Percentiles rank a stretch among this genome's conserved stretches.
These are phyloP conservation scores for Lottia gigantea DNA, from an alignment of 2,888 invertebrate species.

Conservation along the genomic window DNA sequence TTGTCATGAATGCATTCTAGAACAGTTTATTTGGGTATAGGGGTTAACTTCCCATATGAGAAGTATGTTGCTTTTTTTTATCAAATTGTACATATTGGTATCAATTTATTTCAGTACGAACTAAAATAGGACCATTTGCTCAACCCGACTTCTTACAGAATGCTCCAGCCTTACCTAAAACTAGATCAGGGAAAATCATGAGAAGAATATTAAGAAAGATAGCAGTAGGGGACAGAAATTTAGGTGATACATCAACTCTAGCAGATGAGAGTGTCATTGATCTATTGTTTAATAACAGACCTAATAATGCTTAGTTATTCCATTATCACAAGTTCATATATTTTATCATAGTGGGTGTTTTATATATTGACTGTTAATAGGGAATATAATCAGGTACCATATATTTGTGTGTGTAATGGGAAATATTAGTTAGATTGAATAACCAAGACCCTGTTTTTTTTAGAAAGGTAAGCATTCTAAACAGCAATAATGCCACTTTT, in stretches of 20 bases:
- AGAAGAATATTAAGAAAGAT: conserved; percentile 92
- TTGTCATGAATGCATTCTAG: too few species aligned
- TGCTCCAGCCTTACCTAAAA: conserved; percentile 94
- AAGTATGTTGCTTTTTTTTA: background rate
- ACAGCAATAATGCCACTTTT: too few species aligned
- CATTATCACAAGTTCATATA: background rate
- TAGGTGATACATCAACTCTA: conserved; percentile 94
- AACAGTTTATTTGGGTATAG: too few species aligned
- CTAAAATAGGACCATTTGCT: conserved; percentile 94
- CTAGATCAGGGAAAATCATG: conserved; percentile 98
- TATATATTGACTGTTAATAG: too few species aligned
- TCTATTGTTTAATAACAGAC: conserved; percentile 55
- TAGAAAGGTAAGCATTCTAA: too few species aligned
- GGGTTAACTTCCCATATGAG: too few species aligned
- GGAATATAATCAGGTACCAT: too few species aligned
- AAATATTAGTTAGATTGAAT: too few species aligned
- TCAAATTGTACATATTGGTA: background rate
- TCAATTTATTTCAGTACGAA: conserved; percentile 76
- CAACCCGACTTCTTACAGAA: conserved; percentile 93
- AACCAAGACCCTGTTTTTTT: too few species aligned
- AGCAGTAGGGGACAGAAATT: conserved; percentile 86
- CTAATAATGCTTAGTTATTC: conserved; percentile 38
- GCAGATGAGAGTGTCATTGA: conserved; percentile 91
- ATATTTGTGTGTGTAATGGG: too few species aligned
- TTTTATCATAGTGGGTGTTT: too few species aligned